These are phyloP conservation scores for Pachycephus smyrnensis DNA, from an alignment of 2,888 invertebrate species.

Conservation along the genomic window DNA sequence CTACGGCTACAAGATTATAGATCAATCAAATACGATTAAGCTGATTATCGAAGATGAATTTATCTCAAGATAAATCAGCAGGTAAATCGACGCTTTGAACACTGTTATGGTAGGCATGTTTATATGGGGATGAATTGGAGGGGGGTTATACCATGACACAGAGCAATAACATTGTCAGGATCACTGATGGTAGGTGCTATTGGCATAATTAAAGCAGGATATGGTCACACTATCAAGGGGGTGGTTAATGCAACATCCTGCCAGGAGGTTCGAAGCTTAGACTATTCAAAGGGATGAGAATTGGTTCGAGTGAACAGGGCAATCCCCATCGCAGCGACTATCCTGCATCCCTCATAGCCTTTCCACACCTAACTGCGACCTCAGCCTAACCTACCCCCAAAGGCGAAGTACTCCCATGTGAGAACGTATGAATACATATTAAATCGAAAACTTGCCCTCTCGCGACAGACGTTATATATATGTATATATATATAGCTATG, in stretches of 20 bases:
- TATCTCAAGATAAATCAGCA: background rate
- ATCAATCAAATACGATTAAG: background rate
- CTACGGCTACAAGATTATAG: background rate
- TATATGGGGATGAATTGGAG: background rate
- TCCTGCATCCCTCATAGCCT: background rate
- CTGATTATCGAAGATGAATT: background rate
- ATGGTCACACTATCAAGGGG: slow-evolving; percentile 6
- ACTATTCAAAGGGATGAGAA: background rate
- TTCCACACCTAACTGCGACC: background rate
- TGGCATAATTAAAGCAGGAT: slow-evolving; percentile 28
- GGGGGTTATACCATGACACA: slow-evolving; percentile 29
- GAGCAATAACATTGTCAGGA: slow-evolving; percentile 28
- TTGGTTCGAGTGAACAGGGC: background rate
- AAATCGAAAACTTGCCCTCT: background rate
- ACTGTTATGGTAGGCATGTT: slow-evolving; percentile 25
- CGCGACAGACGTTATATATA: background rate
- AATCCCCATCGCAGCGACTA: background rate
- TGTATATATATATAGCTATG: background rate
- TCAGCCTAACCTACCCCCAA: background rate
- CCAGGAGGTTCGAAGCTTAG: background rate
- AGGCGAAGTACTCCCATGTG: background rate
- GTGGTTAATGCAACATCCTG: background rate
- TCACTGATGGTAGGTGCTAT: slow-evolving; percentile 17
- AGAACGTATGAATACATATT: slow-evolving; percentile 6
- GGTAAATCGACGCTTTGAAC: background rate